Base-by-base conservation (phyloP, 2,113 vertebrate genomes). In the Chroicocephalus ridibundus region DNA sequence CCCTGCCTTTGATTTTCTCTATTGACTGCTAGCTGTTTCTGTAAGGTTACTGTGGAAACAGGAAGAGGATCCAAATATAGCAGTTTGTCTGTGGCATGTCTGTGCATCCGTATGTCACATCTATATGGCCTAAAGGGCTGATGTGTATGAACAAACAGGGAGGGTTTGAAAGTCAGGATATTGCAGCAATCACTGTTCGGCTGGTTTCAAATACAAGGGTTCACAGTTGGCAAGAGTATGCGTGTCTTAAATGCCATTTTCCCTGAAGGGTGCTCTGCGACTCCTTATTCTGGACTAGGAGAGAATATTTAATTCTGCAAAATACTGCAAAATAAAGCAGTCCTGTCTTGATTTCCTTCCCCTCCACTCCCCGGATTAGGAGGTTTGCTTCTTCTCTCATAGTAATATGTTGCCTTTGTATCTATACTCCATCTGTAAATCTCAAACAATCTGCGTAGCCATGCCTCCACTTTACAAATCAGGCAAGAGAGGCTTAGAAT, bases 1-100 rank as follows among this genome's bases (percentile, higher is more conserved):
- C 92, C 72, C 49, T 96, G 84, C 64, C 58, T 97, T 96, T 94
- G 89, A 95, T 98, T 97, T 97, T 97, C 83, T 94, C 85, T 95
- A 91, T 95, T 94, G 93, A 97, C 97, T 96, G 84, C 80, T 92
- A 36, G 85, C 79, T 93, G 80, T 77, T 91, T 96, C 88, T 93
- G 58, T 88, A 92, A 95, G 91, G 94, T 97, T 97, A 92, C 92
- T 95, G 94, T 97, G 95, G 88, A 97, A 97, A 98, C 94, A 61
- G 68, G 71, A 92, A 86, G 42, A 75, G 52, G 86, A 62, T 64
- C 61, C 85, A 88, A 89, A 89, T 54, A 92, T 27, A 75, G 66
- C 75, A 61, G 66, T 94, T 96, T 94, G 76, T 94, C 85, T 96
- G 81, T 89, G 77, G 34, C 89, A 82, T 87, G 88, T 91, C 88